Base-by-base conservation (phyloP, 2,888 invertebrate genomes). In the Hypolimnas misippus region DNA sequence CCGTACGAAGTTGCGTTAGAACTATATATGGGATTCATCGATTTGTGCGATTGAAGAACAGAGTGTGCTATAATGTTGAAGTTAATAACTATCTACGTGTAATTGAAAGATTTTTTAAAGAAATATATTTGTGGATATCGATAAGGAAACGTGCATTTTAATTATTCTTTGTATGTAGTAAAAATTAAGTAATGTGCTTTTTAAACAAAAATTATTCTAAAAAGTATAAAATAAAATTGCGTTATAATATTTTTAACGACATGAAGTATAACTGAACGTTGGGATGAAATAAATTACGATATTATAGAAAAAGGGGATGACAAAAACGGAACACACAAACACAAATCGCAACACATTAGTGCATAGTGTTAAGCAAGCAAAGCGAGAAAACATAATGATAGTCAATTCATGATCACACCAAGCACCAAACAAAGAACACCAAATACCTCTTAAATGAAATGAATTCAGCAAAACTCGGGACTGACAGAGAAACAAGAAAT, bases 331-430 rank as follows among this genome's bases (percentile, higher is more conserved):
- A 87, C 89, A 91, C 89, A 92, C 91, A 91, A 92, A 92, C 92
- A 91, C 92, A 87, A 85, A 90, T 91, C 92, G 89, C 89, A 81
- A 83, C 84, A 86, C 81, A 72, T 78, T 76, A 80, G 83, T 79
- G 86, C 84, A 78, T 70, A 70, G 73, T 71, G 75, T 80, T 81
- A 80, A 72, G 61, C 81, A 86, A 76, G 83, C 85, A 73, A 84
- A 81, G 81, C 82, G 68, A n/a, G 60, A 66, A 71, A 57, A 50
- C 33, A 68, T 58, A 65, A 64, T 29, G 17, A 25, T 8, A 29
- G 7, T 14, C 49, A 8, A n/a, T n/a, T n/a, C 44, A 49, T 49
- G 16, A 64, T 44, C 29, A 44, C 65, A 68, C 55, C 67, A 63
- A 57, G 52, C 62, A 67, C 65, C 63, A 40, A 25, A 61, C n/a